Evolutionary conservation across 1,140 invertebrate genomes (phyloP).

Genomic region (Camponotus pennsylvanicus): DNA sequence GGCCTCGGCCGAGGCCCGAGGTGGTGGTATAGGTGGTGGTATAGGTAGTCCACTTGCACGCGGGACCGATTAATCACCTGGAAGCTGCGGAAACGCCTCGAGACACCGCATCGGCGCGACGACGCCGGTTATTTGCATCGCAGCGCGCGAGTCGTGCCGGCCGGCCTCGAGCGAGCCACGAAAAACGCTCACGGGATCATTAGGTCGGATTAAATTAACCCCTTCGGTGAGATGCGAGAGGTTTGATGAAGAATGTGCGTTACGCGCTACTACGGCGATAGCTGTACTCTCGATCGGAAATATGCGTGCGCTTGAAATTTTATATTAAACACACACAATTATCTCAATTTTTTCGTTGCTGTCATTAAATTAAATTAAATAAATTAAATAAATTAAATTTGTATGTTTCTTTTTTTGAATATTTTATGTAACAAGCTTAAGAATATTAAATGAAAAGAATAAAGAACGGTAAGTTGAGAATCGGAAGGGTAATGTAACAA

Average conservation of each 20-base stretch:
- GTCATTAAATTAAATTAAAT: conserved; percentile 10
- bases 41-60: conserved; percentile 64
- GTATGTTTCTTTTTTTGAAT: background rate
- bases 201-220: conserved; percentile 63
- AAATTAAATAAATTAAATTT: background rate
- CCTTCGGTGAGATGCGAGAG: conserved; percentile 47
- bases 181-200: conserved; percentile 63
- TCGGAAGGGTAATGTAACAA: background rate
- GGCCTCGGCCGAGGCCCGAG: conserved; percentile 28
- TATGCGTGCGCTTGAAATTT: background rate
- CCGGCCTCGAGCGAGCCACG: conserved; percentile 45
- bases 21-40: conserved; percentile 48
- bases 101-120: conserved; percentile 48
- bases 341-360: background rate
- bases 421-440: background rate
- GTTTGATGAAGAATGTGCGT: conserved; percentile 38
- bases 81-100: conserved; percentile 70
- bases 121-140: conserved; percentile 73
- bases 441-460: background rate
- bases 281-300: background rate
- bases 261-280: conserved; percentile 5
- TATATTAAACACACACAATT: background rate
- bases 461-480: background rate
- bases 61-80: conserved; percentile 74
- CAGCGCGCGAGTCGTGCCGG: conserved; percentile 28